phyloP scores from a whole-genome alignment of 2,888 invertebrate species.

The Ametastegia equiseti region DNA sequence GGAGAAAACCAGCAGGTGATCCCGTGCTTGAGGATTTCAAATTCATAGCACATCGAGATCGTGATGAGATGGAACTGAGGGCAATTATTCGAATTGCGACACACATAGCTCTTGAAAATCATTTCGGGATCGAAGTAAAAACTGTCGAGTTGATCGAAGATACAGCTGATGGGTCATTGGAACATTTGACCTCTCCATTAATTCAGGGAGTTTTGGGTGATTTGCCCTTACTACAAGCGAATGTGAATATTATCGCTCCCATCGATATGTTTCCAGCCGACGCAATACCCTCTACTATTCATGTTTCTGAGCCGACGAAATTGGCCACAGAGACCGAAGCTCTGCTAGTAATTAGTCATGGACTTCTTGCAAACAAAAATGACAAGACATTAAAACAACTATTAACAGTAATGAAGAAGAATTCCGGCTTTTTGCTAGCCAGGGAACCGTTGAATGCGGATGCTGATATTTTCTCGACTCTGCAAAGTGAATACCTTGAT shows the following conservation, averaged over 20 bases:
- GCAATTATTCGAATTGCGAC: too few species aligned
- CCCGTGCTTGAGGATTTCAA: too few species aligned
- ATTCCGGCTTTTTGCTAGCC: constrained; percentile 66
- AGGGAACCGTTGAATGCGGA: constrained; percentile 56
- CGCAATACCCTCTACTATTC: constrained; percentile 77
- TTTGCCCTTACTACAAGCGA: constrained; percentile 82
- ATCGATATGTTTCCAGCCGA: constrained; percentile 72
- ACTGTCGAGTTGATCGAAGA: constrained; percentile 78
- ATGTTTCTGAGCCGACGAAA: constrained; percentile 80
- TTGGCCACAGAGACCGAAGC: constrained; percentile 78
- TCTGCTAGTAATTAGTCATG: constrained; percentile 78
- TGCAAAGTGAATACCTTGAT: constrained; percentile 75
- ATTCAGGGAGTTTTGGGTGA: constrained; percentile 81
- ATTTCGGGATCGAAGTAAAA: constrained; percentile 83
- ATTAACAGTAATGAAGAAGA: constrained; percentile 49
- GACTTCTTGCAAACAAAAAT: constrained; percentile 73
- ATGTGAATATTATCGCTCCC: constrained; percentile 77
- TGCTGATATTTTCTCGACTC: constrained; percentile 46
- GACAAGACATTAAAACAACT: constrained; percentile 50
- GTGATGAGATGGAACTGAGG: too few species aligned
- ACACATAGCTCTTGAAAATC: too few species aligned
- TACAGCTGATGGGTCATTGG: constrained; percentile 77
- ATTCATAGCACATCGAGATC: too few species aligned
- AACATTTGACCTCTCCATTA: constrained; percentile 76
- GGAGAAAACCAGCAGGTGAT: too few species aligned